These are phyloP conservation scores for Megalopta genalis DNA, from an alignment of 1,140 invertebrate species.

Conservation along the genomic window DNA sequence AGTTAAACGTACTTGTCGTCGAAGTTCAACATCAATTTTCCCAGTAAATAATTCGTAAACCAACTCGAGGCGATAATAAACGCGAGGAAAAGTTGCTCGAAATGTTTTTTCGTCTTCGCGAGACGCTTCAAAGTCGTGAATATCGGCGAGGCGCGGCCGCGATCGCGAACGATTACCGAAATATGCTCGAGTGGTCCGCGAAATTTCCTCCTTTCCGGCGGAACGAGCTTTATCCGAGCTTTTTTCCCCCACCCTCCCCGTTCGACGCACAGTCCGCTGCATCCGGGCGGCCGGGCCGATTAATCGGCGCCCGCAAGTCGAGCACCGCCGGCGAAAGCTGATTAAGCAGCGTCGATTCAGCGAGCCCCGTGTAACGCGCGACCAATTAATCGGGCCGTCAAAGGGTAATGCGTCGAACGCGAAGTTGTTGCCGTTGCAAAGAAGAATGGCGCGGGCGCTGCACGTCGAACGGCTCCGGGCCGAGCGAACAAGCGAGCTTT, in stretches of 20 bases:
- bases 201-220: not conserved
- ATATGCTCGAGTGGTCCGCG: no score
- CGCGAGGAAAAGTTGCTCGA: no score
- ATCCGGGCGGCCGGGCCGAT: not conserved
- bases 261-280: not conserved
- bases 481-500: not conserved
- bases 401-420: not conserved
- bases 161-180: no score
- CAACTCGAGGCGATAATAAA: no score
- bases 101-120: no score
- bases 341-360: constrained; percentile 1
- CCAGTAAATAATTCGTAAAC: no score
- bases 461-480: not conserved
- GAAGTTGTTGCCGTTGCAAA: not conserved
- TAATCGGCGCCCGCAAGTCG: not conserved
- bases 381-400: constrained; percentile 9
- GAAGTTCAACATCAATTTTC: no score
- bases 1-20: no score
- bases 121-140: no score
- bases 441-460: not conserved
- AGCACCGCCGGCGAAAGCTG: constrained; percentile 3
- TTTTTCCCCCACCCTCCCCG: no score
- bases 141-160: no score
- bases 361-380: not conserved
- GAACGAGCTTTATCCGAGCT: not conserved